These are phyloP conservation scores for Drosophila kohkoa DNA, from an alignment of 1,140 invertebrate species.

Conservation along the genomic window DNA sequence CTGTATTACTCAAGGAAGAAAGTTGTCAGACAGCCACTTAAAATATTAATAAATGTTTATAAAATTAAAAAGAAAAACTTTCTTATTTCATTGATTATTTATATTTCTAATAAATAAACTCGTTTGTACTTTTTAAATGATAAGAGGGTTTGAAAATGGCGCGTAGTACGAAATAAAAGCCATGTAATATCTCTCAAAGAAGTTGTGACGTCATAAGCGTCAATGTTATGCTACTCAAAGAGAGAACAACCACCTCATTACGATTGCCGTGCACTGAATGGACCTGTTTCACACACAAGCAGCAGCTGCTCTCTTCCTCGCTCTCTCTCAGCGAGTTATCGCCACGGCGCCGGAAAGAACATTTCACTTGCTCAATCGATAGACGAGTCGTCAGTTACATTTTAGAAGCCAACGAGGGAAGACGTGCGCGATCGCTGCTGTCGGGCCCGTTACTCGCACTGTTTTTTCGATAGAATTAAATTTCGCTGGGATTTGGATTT, in stretches of 20 bases:
- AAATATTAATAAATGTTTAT: too few species aligned
- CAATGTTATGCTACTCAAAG: background rate
- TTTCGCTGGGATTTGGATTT: constrained; percentile 45
- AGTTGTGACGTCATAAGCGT: constrained; percentile 19
- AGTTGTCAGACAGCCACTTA: too few species aligned
- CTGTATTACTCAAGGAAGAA: too few species aligned
- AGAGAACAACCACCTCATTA: background rate
- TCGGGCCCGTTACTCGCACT: constrained; percentile 41
- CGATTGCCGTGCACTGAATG: constrained; percentile 11
- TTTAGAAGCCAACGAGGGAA: constrained; percentile 38
- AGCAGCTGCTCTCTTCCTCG: constrained; percentile 12
- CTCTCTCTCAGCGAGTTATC: constrained; percentile 24
- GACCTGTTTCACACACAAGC: constrained; percentile 38
- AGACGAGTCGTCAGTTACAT: constrained; percentile 42
- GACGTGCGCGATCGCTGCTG: constrained; percentile 24
- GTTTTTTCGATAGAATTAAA: constrained; percentile 48
- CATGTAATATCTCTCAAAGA: background rate
- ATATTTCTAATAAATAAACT: background rate
- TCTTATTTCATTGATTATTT: background rate
- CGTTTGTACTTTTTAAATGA: too few species aligned
- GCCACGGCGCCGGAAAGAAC: constrained; percentile 36
- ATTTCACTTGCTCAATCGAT: constrained; percentile 49
- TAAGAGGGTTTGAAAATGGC: constrained; percentile 1
- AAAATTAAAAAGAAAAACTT: too few species aligned
- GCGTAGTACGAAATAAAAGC: background rate